Percentiles rank a stretch among this genome's conserved stretches.
Conservation (phyloP, 2,797 vertebrate genomes). For the Arnoldichthys spilopterus region DNA sequence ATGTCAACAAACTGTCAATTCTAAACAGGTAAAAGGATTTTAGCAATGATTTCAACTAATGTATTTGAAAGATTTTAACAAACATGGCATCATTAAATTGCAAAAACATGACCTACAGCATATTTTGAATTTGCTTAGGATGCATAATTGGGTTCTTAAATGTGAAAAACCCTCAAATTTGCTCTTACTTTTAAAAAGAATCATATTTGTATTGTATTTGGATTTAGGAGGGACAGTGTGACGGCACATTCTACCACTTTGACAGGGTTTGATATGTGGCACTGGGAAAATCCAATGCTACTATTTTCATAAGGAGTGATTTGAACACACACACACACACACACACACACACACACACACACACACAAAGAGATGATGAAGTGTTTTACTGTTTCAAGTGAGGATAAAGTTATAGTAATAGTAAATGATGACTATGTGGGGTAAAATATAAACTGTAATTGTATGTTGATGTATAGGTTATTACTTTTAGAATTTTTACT, state of each 20-base stretch:
- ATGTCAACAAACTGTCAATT: not conserved
- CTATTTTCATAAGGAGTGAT: not conserved
- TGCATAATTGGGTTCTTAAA: not conserved
- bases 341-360: not conserved
- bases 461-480: no score
- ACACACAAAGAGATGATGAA: no score
- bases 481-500: no score
- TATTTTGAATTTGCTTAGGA: not conserved
- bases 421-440: no score
- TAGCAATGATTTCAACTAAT: not conserved
- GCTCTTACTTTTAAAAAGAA: not conserved
- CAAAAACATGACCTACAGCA: not conserved
- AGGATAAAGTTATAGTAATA: no score
- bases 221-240: no score
- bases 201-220: no score
- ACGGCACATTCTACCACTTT: not conserved
- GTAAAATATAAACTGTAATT: no score
- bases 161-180: not conserved
- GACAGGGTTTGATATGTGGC: not conserved
- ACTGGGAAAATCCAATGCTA: not conserved
- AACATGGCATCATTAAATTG: not conserved
- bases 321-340: not conserved
- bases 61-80: conserved; percentile 4
- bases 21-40: conserved; percentile 7
- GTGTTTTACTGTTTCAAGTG: no score